Evolutionary conservation across 2,113 vertebrate genomes (phyloP).

Genomic region (Gorsachius goisagi): DNA sequence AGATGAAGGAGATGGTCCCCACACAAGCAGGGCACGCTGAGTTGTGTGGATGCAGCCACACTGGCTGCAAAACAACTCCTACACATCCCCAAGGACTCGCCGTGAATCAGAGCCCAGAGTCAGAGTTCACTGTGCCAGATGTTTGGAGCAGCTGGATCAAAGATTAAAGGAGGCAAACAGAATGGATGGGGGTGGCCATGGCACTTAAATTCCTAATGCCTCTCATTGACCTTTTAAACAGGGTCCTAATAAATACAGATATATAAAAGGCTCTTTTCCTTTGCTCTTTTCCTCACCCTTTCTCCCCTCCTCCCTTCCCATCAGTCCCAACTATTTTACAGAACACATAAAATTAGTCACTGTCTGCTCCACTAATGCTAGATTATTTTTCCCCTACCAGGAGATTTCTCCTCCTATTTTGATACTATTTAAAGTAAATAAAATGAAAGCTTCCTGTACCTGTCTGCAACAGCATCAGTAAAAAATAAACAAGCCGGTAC

Average conservation of each 20-base stretch:
- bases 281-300: not conserved
- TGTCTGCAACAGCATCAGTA: not conserved
- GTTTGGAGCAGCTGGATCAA: conserved; percentile 44
- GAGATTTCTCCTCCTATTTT: not conserved
- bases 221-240: not conserved
- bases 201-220: not conserved
- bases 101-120: not conserved
- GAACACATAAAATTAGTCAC: not conserved
- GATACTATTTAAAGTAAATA: not conserved
- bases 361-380: not conserved
- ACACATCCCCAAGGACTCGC: not conserved
- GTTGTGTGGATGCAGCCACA: rapidly evolving
- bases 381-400: not conserved
- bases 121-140: conserved; percentile 48
- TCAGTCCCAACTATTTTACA: not conserved
- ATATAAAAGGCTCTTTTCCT: not conserved
- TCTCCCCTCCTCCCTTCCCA: not conserved
- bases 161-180: conserved; percentile 34
- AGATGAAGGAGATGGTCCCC: not conserved
- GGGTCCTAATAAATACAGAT: not conserved
- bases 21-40: not conserved
- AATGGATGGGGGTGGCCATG: not conserved
- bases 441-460: not conserved
- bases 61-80: not conserved
- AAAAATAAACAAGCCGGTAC: not conserved